Conservation (phyloP, 1,140 invertebrate species). For the Triops longicaudatus region DNA sequence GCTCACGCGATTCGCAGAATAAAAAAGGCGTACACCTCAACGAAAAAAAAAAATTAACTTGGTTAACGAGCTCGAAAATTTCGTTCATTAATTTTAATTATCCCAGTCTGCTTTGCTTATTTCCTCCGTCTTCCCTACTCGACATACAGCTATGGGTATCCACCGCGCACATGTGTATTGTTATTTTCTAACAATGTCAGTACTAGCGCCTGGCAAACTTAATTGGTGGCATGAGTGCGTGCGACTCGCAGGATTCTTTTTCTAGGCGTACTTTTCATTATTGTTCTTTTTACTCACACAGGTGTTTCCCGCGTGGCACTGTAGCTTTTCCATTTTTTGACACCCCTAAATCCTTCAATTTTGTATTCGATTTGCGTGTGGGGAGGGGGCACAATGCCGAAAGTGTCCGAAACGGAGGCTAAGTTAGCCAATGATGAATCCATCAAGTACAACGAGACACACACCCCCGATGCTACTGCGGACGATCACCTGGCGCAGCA, state of each 20-base stretch:
- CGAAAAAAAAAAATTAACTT: too few relatives aligned
- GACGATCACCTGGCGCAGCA: background rate
- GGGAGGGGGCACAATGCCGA: background rate
- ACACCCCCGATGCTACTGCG: background rate
- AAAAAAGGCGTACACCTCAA: too few relatives aligned
- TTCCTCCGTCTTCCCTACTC: background rate
- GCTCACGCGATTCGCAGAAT: too few relatives aligned
- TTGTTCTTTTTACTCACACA: constrained; percentile 1
- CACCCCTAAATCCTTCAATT: background rate
- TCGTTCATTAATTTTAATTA: background rate
- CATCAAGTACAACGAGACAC: background rate
- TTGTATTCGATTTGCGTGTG: background rate
- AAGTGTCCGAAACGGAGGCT: background rate
- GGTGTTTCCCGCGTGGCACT: background rate
- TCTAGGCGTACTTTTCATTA: background rate
- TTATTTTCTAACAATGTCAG: background rate
- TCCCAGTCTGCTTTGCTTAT: background rate
- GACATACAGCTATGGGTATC: background rate
- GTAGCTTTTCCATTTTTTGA: background rate
- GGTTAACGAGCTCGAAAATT: too few relatives aligned
- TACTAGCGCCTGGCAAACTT: background rate
- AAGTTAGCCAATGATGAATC: background rate
- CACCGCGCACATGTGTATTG: background rate
- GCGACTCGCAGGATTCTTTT: background rate
- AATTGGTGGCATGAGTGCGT: background rate